These are phyloP conservation scores for Labroides dimidiatus DNA, from an alignment of 2,797 vertebrate species.

Conservation along the genomic window DNA sequence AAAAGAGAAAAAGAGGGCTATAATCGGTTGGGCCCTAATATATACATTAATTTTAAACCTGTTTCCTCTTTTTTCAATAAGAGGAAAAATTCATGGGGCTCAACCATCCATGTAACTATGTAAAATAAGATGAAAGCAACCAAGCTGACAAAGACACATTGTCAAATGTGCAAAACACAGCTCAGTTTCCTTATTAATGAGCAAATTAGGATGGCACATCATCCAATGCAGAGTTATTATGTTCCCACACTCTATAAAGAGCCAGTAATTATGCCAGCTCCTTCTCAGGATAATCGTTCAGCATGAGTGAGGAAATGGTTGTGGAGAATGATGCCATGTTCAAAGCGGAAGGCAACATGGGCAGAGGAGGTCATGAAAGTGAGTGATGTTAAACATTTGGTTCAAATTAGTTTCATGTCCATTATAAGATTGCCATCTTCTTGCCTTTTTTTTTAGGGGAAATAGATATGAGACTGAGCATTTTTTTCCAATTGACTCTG, in stretches of 20 bases:
- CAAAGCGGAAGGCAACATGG: conserved; percentile 19
- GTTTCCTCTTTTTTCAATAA: neutral
- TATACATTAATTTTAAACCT: conserved; percentile 3
- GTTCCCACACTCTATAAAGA: conserved; percentile 51
- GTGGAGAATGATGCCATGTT: conserved; percentile 33
- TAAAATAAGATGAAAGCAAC: conserved; percentile 43
- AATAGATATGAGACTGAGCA: conserved; percentile 22
- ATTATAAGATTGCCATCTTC: conserved; percentile 36
- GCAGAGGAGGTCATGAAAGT: conserved; percentile 21
- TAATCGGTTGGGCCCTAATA: no score
- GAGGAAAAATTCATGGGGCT: conserved; percentile 2
- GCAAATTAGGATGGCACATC: conserved; percentile 54
- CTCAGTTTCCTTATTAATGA: conserved; percentile 59
- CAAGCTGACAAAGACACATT: conserved; percentile 42
- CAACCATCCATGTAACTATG: conserved; percentile 19
- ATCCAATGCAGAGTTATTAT: conserved; percentile 53
- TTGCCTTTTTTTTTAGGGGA: conserved; percentile 24
- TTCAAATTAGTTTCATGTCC: conserved; percentile 30
- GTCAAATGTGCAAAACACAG: conserved; percentile 45
- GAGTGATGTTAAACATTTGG: conserved; percentile 23
- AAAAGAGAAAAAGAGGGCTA: no score
- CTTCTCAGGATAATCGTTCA: conserved; percentile 57
- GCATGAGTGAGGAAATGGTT: conserved; percentile 39
- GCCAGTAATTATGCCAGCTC: conserved; percentile 57
- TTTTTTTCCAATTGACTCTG: conserved; percentile 44